phyloP scores from a whole-genome alignment of 2,797 vertebrate species.

The Podarcis lilfordi region DNA sequence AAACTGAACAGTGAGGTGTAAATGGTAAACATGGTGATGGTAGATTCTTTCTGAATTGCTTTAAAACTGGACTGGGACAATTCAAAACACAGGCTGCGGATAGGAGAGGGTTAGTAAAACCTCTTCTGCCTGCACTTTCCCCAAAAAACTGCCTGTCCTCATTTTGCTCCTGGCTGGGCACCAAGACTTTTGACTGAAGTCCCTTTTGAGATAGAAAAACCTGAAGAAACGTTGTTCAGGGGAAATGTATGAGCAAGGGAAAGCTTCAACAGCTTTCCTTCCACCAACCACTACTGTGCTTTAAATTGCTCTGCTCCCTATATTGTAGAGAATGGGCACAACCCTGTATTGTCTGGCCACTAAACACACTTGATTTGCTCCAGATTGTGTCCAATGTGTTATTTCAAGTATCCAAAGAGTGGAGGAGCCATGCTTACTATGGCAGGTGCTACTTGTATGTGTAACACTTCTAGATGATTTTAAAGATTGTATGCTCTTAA shows the following conservation, averaged over 20 bases:
- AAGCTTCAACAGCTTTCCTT: not conserved
- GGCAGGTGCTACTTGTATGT: not conserved
- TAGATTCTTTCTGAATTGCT: not conserved
- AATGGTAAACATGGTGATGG: not conserved
- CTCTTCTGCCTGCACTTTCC: not conserved
- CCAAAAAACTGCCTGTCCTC: not conserved
- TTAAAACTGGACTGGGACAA: not conserved
- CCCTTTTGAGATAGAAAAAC: not conserved
- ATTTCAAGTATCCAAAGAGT: not conserved
- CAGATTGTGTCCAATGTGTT: not conserved
- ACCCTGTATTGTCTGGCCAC: not conserved
- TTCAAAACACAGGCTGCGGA: not conserved
- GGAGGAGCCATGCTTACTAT: not conserved
- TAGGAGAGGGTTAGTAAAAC: not conserved
- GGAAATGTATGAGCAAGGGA: not conserved
- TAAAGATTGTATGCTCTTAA: constrained; percentile 12
- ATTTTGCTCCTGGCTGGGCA: not conserved
- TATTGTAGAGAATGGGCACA: not conserved
- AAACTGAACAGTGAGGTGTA: not conserved
- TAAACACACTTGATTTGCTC: not conserved
- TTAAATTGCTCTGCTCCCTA: not conserved
- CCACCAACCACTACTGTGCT: not conserved
- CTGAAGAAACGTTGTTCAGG: not conserved
- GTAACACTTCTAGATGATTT: not conserved
- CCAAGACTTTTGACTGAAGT: no score